Evolutionary conservation across 2,888 invertebrate genomes (phyloP), one percentile per base, ranked within the genome.

Genomic region (Pristionchus maxplancki): DNA sequence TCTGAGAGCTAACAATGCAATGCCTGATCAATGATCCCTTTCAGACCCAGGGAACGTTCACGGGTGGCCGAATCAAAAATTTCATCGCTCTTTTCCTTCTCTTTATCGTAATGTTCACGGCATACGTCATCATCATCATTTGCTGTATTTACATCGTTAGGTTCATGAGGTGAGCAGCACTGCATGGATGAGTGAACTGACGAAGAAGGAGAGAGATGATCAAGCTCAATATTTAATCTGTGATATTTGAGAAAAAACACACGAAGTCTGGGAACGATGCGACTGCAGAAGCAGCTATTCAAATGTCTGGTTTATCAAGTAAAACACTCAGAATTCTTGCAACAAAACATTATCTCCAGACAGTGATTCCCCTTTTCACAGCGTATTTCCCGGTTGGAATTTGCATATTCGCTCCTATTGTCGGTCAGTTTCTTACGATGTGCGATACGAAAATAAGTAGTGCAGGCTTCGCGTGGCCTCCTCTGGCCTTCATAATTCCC

Each of bases 271-370:
- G 82, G 53, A 20, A 44, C 82, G 34, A 50, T 83, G 53, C 13
- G 82, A 53, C 37, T 83, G 53, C 82, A 83, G 37, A 53, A 53
- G 11, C 82, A 83, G 34, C 24, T 83, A 6, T 83, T 83, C 53
- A 50, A 53, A 34, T 83, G 82, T 53, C 24, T 83, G 20, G 24
- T 83, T 34, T 83, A 83, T 31, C 82, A 83, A 53, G 82, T 83
- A 5, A 53, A 4, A 8, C 13, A 8, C 3, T 64, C 64, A 28
- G 50, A 50, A 11, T 28, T 15, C 28, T 48, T 53, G 1, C 28
- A 28, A 48, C 9, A 9, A 31, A 28, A n/a, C 9, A 58, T 0
- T 53, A 31, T 50, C 24, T 82, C 20, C 53, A 83, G 82, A 83
- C 82, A 37, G 53, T 53, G 1, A 31, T 83, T 20, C 82, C 82